A percentile compares a stretch with the other conserved stretches of the same genome.
These are phyloP conservation scores for Cheilosia soror DNA, from an alignment of 2,888 invertebrate genomes.

Conservation along the genomic window DNA sequence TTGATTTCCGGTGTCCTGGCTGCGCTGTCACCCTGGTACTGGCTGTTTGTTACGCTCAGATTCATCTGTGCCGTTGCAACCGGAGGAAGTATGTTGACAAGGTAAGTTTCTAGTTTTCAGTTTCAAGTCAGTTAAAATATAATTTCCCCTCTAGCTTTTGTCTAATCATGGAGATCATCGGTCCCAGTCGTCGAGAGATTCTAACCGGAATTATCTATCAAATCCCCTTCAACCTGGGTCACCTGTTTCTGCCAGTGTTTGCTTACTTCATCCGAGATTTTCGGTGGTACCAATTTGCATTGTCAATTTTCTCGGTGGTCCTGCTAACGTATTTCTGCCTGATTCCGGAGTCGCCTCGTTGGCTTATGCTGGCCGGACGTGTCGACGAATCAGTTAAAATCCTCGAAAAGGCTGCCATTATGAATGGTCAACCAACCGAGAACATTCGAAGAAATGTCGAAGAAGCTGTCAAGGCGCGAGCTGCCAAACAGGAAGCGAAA, in stretches of 20 bases:
- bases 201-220: constrained; percentile 85
- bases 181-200: constrained; percentile 77
- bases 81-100: constrained; percentile 91
- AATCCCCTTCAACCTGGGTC: constrained; percentile 88
- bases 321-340: constrained; percentile 87
- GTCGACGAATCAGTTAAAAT: constrained; percentile 86
- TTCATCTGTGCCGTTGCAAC: constrained; percentile 89
- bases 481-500: constrained; percentile 10
- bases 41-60: constrained; percentile 86
- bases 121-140: background rate
- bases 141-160: constrained; percentile 85
- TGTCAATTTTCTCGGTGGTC: constrained; percentile 86
- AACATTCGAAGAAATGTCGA: constrained; percentile 81
- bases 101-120: constrained; percentile 46
- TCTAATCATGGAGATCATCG: constrained; percentile 87
- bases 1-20: constrained; percentile 88
- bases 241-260: constrained; percentile 84
- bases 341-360: constrained; percentile 90
- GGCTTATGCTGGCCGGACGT: constrained; percentile 88
- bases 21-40: constrained; percentile 88
- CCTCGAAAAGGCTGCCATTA: constrained; percentile 86
- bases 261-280: constrained; percentile 85
- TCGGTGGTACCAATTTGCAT: constrained; percentile 87
- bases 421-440: constrained; percentile 84
- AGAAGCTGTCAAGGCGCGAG: constrained; percentile 84